Percentiles rank a stretch among this genome's conserved stretches.
phyloP scores from a whole-genome alignment of 2,888 invertebrate genomes.

The Alitta virens region DNA sequence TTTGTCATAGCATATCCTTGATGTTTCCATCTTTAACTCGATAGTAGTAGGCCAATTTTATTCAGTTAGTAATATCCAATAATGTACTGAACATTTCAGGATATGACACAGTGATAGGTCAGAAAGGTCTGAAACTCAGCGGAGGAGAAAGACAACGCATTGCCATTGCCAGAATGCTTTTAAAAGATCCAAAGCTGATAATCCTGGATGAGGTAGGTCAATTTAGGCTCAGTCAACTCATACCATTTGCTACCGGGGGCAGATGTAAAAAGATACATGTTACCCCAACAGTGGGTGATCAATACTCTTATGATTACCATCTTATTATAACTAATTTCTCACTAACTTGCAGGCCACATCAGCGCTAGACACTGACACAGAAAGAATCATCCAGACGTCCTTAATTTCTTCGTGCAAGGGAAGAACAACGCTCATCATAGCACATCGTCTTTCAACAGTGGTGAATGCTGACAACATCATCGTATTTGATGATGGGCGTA shows the following conservation, averaged over 20 bases:
- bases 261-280: too few species aligned
- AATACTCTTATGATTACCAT: too few species aligned
- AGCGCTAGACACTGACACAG: conserved; percentile 88
- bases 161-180: conserved; percentile 87
- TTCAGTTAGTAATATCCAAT: too few species aligned
- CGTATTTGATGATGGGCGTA: conserved; percentile 83
- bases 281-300: too few species aligned
- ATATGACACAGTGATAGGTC: conserved; percentile 66
- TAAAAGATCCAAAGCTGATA: conserved; percentile 84
- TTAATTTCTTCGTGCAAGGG: conserved; percentile 72
- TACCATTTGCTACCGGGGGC: too few species aligned
- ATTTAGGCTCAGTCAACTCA: too few species aligned
- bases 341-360: conserved; percentile 60
- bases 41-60: too few species aligned
- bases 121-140: conserved; percentile 84
- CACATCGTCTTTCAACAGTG: conserved; percentile 84
- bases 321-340: too few species aligned
- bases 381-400: conserved; percentile 78
- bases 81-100: conserved; percentile 26
- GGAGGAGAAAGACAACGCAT: conserved; percentile 95
- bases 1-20: too few species aligned
- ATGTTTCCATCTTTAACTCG: too few species aligned
- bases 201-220: conserved; percentile 81
- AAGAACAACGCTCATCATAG: conserved; percentile 86
- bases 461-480: conserved; percentile 90